Evolutionary conservation across 2,797 vertebrate genomes (phyloP).

Genomic region (Chelmon rostratus): DNA sequence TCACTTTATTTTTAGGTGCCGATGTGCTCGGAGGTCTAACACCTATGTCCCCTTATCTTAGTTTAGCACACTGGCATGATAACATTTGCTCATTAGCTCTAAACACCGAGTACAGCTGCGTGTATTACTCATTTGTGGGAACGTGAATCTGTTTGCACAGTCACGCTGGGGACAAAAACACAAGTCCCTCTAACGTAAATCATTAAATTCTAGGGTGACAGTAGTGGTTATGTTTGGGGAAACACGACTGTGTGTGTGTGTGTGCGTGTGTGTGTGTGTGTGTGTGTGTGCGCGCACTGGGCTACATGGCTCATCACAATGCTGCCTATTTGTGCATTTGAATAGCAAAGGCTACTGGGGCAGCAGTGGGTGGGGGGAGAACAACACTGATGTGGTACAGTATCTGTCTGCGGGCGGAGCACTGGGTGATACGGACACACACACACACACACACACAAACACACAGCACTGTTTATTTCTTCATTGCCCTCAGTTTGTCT

Average conservation of each 20-base stretch:
- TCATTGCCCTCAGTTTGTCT: slow-evolving; percentile 10
- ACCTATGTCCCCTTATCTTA: background rate
- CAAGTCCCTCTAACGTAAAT: too few species aligned
- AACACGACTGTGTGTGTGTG: slow-evolving; percentile 7
- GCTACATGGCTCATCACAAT: slow-evolving; percentile 41
- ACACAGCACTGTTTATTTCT: slow-evolving; percentile 5
- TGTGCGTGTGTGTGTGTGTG: slow-evolving; percentile 28
- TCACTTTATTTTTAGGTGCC: background rate
- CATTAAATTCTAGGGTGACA: too few species aligned
- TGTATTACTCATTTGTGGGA: background rate
- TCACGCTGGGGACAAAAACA: too few species aligned
- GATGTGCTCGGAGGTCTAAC: background rate
- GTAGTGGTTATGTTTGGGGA: too few species aligned
- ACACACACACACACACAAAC: slow-evolving; percentile 23
- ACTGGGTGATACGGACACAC: slow-evolving; percentile 34
- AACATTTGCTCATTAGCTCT: background rate
- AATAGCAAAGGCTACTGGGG: slow-evolving; percentile 43
- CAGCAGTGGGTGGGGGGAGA: slow-evolving; percentile 42
- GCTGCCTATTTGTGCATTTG: slow-evolving; percentile 43
- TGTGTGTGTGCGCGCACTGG: background rate
- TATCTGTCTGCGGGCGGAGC: slow-evolving; percentile 34
- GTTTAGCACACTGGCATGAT: background rate
- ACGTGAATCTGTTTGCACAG: too few species aligned
- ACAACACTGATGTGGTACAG: slow-evolving; percentile 7
- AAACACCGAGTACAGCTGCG: background rate